phyloP scores from a whole-genome alignment of 2,888 invertebrate species.

The Endomychus coccineus region DNA sequence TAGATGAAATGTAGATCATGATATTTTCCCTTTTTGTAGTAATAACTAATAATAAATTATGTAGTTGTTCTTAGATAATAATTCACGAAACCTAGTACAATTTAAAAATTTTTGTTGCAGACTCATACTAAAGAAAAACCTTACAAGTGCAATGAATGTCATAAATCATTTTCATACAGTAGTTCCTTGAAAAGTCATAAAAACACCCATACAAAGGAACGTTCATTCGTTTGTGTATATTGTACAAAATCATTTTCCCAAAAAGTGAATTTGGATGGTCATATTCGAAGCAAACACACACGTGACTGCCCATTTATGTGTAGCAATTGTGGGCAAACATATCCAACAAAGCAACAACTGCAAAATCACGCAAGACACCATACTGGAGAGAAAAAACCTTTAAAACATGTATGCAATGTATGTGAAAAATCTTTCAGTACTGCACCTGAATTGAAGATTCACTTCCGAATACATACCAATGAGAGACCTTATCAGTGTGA shows the following conservation, averaged over 20 bases:
- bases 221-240: conserved; percentile 25
- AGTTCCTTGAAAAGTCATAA: conserved; percentile 30
- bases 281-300: conserved; percentile 29
- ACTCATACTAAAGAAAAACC: no score
- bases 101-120: no score
- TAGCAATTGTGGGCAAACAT: conserved; percentile 29
- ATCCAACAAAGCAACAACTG: conserved; percentile 27
- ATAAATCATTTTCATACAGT: conserved; percentile 29
- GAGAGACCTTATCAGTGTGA: conserved; percentile 32
- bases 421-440: background rate
- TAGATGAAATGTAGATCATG: no score
- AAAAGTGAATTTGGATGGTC: conserved; percentile 28
- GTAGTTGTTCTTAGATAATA: no score
- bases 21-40: no score
- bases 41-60: no score
- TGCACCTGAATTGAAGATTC: conserved; percentile 16
- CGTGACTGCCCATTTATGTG: conserved; percentile 33
- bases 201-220: conserved; percentile 27
- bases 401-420: background rate
- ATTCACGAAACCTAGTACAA: no score
- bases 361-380: conserved; percentile 30
- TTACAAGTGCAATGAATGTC: conserved; percentile 30
- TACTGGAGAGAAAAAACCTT: conserved; percentile 26
- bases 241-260: conserved; percentile 29
- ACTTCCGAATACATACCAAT: conserved; percentile 28